phyloP scores from a whole-genome alignment of 2,888 invertebrate genomes.

The Melanchra persicariae region DNA sequence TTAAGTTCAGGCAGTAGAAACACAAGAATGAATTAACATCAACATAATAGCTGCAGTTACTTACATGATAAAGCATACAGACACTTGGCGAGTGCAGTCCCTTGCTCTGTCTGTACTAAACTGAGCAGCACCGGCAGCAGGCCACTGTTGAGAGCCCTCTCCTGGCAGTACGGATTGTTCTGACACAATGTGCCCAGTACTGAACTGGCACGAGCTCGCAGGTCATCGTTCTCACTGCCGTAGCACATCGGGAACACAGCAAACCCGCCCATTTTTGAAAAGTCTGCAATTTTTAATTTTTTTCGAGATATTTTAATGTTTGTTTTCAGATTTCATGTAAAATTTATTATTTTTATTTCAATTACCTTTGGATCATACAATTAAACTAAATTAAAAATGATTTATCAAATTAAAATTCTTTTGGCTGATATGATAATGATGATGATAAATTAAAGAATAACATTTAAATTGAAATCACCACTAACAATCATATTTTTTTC shows the following conservation, averaged over 20 bases:
- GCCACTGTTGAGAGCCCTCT: constrained; percentile 92
- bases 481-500: background rate
- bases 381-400: no score
- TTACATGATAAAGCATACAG: constrained; percentile 95
- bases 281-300: constrained; percentile 90
- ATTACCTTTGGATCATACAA: no score
- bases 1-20: background rate
- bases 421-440: no score
- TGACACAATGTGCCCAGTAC: constrained; percentile 95
- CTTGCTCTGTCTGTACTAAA: constrained; percentile 90
- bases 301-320: background rate
- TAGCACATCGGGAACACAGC: constrained; percentile 93
- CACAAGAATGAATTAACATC: background rate
- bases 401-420: no score
- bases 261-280: constrained; percentile 96
- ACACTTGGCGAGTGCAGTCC: constrained; percentile 92
- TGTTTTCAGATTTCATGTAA: background rate
- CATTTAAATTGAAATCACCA: background rate
- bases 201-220: constrained; percentile 92
- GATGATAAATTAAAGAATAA: no score
- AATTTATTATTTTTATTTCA: no score
- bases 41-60: constrained; percentile 69
- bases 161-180: constrained; percentile 96
- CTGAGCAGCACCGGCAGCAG: constrained; percentile 92
- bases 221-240: constrained; percentile 90